Percentiles rank a stretch among this genome's conserved stretches.
These are phyloP conservation scores for Amphiprion ocellaris DNA, from an alignment of 2,113 vertebrate species.

Conservation along the genomic window DNA sequence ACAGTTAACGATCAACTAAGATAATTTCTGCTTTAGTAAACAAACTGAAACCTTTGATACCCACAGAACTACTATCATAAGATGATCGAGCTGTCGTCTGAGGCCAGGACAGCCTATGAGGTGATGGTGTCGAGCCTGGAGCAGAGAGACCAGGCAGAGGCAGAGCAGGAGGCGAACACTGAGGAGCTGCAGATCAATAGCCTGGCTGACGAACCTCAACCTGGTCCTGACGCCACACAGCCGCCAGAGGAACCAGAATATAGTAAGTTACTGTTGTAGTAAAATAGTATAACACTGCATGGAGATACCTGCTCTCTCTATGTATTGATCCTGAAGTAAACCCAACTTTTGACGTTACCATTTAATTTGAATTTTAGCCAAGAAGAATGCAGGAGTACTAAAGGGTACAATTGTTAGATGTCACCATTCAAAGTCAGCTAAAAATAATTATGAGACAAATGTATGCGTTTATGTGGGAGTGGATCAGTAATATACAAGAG, in stretches of 20 bases:
- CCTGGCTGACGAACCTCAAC: conserved; percentile 10
- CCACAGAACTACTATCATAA: conserved; percentile 93
- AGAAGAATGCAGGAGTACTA: no score
- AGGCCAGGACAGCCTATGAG: conserved; percentile 92
- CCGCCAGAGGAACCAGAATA: conserved; percentile 88
- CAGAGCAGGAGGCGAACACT: conserved; percentile 33
- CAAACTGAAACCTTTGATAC: background rate
- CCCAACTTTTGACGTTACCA: no score
- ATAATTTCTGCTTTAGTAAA: accelerated
- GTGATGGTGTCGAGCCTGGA: conserved; percentile 88
- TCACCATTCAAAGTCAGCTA: background rate
- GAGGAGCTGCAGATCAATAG: conserved; percentile 29
- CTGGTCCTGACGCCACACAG: conserved; percentile 39
- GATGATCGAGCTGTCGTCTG: conserved; percentile 94
- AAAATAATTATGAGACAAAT: background rate
- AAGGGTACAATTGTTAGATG: no score
- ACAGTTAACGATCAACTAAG: no score
- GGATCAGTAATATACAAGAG: background rate
- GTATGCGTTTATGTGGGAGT: background rate
- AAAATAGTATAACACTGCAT: background rate
- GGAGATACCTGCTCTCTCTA: background rate
- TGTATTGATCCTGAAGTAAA: background rate
- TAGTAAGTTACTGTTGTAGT: conserved; percentile 81
- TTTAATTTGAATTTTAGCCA: no score
- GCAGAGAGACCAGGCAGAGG: conserved; percentile 22